These are phyloP conservation scores for Popillia japonica DNA, from an alignment of 1,140 invertebrate species.

Conservation along the genomic window DNA sequence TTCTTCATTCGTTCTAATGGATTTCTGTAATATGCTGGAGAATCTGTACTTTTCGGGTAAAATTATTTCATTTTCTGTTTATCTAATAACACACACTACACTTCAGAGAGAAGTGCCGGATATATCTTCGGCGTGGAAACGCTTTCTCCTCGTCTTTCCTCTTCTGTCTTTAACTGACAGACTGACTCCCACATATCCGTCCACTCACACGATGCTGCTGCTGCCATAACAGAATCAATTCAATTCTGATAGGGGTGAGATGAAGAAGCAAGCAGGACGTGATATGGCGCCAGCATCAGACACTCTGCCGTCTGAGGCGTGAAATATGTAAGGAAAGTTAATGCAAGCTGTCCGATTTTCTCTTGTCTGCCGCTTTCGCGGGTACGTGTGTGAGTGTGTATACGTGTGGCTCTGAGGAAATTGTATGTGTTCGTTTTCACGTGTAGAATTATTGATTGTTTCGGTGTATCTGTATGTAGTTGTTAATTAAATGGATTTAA, in stretches of 20 bases:
- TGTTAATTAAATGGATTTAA: no score
- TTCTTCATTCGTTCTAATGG: no score
- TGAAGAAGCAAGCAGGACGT: slow-evolving; percentile 36
- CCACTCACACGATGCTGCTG: neutral
- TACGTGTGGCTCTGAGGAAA: no score
- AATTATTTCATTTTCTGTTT: slow-evolving; percentile 30
- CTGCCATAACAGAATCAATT: slow-evolving; percentile 19
- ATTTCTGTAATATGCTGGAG: no score
- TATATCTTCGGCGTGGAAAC: neutral
- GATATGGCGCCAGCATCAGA: slow-evolving; percentile 47
- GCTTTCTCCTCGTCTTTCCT: neutral
- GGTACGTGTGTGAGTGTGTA: no score
- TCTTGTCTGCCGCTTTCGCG: slow-evolving; percentile 1
- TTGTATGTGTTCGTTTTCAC: no score
- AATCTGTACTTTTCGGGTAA: no score
- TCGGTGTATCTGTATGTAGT: no score
- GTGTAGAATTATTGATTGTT: no score
- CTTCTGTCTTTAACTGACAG: neutral
- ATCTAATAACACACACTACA: slow-evolving; percentile 21
- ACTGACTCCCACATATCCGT: neutral
- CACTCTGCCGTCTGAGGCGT: slow-evolving; percentile 45
- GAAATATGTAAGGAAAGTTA: slow-evolving; percentile 49
- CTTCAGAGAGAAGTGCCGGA: neutral
- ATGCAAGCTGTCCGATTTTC: slow-evolving; percentile 48
- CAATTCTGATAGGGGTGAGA: slow-evolving; percentile 38